Base-by-base conservation (phyloP, 2,113 vertebrate species). In the Xenopus laevis region DNA sequence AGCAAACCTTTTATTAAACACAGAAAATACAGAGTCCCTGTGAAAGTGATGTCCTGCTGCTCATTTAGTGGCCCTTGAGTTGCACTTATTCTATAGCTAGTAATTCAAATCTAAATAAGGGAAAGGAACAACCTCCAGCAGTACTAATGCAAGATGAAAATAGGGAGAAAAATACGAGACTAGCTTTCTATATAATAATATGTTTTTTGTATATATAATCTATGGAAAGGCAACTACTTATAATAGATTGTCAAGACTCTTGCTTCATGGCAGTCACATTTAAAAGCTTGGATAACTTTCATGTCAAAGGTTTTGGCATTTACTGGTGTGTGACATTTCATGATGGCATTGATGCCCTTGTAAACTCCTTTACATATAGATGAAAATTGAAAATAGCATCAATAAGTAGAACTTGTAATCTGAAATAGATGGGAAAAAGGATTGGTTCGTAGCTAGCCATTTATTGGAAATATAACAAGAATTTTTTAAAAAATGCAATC, bases 351-450 rank as follows among this genome's bases (percentile, higher is more conserved):
- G 27, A 69, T 62, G 18, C 58, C 17, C 44, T 23, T 60, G 12
- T 44, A 62, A 13, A 69, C 73, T 76, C 21, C 45, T 69, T 76
- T 76, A 76, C 73, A 76, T 76, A 62, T 68, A 76, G 66, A 76
- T 55, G 59, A 68, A 55, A 21, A 21, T 16, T 21, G 27, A 27
- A 30, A 75, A 68, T 23, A 8, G 17, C 27, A 61, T 13, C 46
- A 40, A 33, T 62, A 61, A 68, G 18, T 17, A 3, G 47, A 13
- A 50, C 47, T 15, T 50, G 11, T 50, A 50, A 50, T 50, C 12
- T 50, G 47, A 40, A 9, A 40, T 40, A 40, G 12, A 50, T 47
- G 47, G 10, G 11, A 16, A 13, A 50, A 40, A 40, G 8, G 33
- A 40, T 40, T 4, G 33, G 8, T 9, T 5, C 6, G 33, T 40